Evolutionary conservation across 2,888 invertebrate genomes (phyloP).

Genomic region (Clitarchus hookeri): DNA sequence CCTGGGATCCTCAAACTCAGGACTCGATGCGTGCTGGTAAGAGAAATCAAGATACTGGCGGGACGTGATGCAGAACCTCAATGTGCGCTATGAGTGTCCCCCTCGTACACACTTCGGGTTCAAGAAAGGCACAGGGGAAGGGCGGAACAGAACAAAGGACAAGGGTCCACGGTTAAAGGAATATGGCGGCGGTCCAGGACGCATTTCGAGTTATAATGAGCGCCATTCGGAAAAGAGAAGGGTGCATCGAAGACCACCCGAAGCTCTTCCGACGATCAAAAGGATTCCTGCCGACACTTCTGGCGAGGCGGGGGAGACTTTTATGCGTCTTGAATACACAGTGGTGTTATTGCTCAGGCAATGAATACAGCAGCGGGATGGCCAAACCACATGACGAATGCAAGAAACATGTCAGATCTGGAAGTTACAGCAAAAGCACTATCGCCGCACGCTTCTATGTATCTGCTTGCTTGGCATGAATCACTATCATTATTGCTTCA

Average conservation of each 20-base stretch:
- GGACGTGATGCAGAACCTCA: not conserved
- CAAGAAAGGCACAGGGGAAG: not conserved
- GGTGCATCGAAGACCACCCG: not conserved
- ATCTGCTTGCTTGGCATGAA: no score
- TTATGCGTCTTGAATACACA: no score
- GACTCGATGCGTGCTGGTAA: not conserved
- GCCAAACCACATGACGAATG: no score
- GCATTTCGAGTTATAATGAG: no score
- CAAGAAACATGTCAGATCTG: no score
- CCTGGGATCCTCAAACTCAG: not conserved
- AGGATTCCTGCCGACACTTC: slow-evolving; percentile 1
- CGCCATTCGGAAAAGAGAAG: not conserved
- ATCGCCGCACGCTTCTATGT: no score
- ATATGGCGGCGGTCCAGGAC: not conserved
- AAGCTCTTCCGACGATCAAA: not conserved
- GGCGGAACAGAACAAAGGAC: not conserved
- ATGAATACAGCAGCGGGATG: no score
- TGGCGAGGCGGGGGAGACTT: no score
- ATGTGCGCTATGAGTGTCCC: not conserved
- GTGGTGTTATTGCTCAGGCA: no score
- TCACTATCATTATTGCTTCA: no score
- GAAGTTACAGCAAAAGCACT: no score
- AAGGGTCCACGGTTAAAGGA: not conserved
- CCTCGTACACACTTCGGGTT: no score
- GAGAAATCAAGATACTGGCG: slow-evolving; percentile 7